A percentile compares a stretch with the other conserved stretches of the same genome.
Conservation (phyloP, 2,113 vertebrate species). For the Nothocercus nigrocapillus region DNA sequence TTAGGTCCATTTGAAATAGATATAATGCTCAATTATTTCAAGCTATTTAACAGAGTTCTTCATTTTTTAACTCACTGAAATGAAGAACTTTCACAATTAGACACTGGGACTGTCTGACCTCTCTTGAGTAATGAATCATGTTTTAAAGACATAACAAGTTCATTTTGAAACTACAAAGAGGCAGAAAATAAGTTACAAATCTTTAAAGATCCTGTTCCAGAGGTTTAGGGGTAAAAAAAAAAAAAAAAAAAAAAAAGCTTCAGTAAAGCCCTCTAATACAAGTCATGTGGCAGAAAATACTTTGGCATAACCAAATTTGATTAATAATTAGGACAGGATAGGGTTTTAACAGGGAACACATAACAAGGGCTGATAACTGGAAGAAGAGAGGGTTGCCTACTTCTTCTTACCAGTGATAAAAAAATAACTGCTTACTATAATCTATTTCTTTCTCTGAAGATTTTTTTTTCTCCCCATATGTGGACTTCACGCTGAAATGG, state of each 20-base stretch:
- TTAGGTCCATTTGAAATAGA: background rate
- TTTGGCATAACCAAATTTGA: background rate
- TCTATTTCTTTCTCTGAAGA: background rate
- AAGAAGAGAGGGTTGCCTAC: rapidly evolving
- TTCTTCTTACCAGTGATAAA: background rate
- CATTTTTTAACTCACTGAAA: background rate
- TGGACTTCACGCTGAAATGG: background rate
- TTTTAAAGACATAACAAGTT: background rate
- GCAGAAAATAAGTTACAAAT: background rate
- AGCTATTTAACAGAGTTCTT: background rate
- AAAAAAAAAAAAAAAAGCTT: background rate
- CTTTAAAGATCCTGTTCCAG: background rate
- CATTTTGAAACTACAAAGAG: background rate
- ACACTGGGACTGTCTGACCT: background rate
- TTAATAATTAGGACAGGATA: background rate
- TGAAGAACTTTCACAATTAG: background rate
- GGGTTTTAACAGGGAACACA: background rate
- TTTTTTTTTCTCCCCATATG: background rate
- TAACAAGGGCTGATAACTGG: background rate
- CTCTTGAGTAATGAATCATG: background rate
- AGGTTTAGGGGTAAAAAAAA: background rate
- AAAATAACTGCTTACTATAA: background rate
- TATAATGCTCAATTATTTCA: background rate
- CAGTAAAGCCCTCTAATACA: background rate
- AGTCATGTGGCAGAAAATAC: background rate